Evolutionary conservation across 2,797 vertebrate species (phyloP).

Genomic region (Gallinago nigripennis): DNA sequence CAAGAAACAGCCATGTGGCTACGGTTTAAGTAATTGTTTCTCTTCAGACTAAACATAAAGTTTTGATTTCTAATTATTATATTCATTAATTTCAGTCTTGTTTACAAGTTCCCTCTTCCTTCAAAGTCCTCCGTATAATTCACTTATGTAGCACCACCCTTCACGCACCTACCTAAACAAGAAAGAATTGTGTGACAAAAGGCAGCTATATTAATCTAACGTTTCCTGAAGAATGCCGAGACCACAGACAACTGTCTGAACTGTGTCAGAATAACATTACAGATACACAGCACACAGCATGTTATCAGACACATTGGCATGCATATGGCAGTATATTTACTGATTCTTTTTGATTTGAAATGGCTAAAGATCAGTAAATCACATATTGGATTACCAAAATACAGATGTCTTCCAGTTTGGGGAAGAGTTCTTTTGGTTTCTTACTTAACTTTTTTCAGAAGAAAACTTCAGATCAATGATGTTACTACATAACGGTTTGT

Average conservation of each 20-base stretch:
- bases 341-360: neutral
- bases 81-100: constrained; percentile 75
- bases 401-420: neutral
- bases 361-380: neutral
- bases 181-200: neutral
- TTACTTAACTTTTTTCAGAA: neutral
- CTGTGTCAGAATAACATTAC: constrained; percentile 25
- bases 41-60: constrained; percentile 80
- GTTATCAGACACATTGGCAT: neutral
- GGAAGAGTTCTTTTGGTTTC: constrained; percentile 9
- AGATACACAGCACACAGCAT: neutral
- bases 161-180: constrained; percentile 57
- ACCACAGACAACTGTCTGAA: constrained; percentile 54
- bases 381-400: neutral
- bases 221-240: constrained; percentile 62
- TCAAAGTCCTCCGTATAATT: constrained; percentile 60
- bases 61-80: constrained; percentile 80
- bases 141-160: constrained; percentile 51
- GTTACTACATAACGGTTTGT: neutral
- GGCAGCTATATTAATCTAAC: constrained; percentile 52
- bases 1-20: constrained; percentile 79
- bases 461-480: neutral
- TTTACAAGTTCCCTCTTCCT: constrained; percentile 55
- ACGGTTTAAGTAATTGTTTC: constrained; percentile 74
- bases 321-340: neutral